Conservation (phyloP, 2,797 vertebrate species). For the Macroramphosus scolopax region DNA sequence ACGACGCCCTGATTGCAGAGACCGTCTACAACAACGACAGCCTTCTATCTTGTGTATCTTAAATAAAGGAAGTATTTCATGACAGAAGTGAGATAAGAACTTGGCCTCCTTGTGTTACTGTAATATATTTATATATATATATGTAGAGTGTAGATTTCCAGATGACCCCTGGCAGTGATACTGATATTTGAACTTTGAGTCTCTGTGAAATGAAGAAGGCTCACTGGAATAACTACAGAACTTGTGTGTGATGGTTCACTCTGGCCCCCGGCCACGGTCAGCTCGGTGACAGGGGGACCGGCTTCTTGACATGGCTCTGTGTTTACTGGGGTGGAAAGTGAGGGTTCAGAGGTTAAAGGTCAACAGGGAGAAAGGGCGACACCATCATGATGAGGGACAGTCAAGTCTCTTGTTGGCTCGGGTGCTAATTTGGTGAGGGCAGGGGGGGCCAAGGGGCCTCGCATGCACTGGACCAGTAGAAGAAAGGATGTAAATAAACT, state of each 20-base stretch:
- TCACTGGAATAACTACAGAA: conserved; percentile 48
- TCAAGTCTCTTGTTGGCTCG: conserved; percentile 24
- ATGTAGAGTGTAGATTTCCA: conserved; percentile 40
- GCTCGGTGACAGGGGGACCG: conserved; percentile 21
- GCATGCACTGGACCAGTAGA: conserved; percentile 36
- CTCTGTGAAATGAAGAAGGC: conserved; percentile 34
- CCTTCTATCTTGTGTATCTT: not conserved
- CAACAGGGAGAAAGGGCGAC: conserved; percentile 10
- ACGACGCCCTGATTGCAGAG: too few species aligned
- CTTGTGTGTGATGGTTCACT: conserved; percentile 32
- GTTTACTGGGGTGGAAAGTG: conserved; percentile 36
- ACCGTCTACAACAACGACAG: not conserved
- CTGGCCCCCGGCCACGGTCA: conserved; percentile 27
- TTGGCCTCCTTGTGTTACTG: conserved; percentile 10
- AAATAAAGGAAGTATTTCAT: not conserved
- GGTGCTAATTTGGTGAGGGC: conserved; percentile 57
- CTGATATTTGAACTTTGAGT: conserved; percentile 52
- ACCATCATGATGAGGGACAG: conserved; percentile 22
- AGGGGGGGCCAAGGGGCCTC: conserved; percentile 28
- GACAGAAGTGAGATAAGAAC: conserved; percentile 11
- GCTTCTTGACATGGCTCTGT: conserved; percentile 23
- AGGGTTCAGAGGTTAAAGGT: conserved; percentile 45
- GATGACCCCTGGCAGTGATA: conserved; percentile 32
- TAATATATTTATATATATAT: conserved; percentile 26
- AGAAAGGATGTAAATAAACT: conserved; percentile 28